These are phyloP conservation scores for Oncorhynchus gorbuscha DNA, from an alignment of 2,113 vertebrate genomes.

Conservation along the genomic window DNA sequence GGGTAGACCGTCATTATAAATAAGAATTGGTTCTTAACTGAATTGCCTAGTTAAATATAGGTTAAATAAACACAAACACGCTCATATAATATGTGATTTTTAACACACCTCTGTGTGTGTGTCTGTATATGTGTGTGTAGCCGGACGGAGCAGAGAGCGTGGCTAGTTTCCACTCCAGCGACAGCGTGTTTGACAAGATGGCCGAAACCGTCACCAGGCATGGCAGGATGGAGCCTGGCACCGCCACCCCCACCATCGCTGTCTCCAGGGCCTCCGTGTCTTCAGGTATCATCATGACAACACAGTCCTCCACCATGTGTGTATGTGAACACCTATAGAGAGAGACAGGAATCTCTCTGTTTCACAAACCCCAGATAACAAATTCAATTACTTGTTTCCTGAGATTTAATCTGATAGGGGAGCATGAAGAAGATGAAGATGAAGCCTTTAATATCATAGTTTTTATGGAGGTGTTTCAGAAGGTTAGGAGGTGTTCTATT, in stretches of 20 bases:
- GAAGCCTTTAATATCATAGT: too few species aligned
- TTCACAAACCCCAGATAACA: too few species aligned
- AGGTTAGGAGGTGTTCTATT: too few species aligned
- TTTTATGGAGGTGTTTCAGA: too few species aligned
- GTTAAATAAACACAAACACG: slow-evolving; percentile 9
- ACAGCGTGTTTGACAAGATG: slow-evolving; percentile 74
- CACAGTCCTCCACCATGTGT: neutral
- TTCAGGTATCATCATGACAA: slow-evolving; percentile 75
- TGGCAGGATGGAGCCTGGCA: slow-evolving; percentile 65
- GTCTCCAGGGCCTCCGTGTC: slow-evolving; percentile 84
- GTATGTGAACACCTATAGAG: neutral
- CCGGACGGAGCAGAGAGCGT: slow-evolving; percentile 79
- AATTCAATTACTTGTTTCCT: too few species aligned
- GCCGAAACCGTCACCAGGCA: slow-evolving; percentile 46
- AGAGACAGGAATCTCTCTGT: neutral
- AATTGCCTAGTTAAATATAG: too few species aligned
- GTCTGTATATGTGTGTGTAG: slow-evolving; percentile 53
- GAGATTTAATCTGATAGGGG: too few species aligned
- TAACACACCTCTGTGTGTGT: slow-evolving; percentile 5
- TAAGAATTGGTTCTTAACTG: too few species aligned
- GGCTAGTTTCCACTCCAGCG: slow-evolving; percentile 67
- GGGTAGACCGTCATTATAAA: too few species aligned
- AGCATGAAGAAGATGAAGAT: too few species aligned
- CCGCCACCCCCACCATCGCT: slow-evolving; percentile 81
- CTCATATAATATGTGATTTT: too few species aligned